These are phyloP conservation scores for Sipha maydis DNA, from an alignment of 2,888 invertebrate species.

Conservation along the genomic window DNA sequence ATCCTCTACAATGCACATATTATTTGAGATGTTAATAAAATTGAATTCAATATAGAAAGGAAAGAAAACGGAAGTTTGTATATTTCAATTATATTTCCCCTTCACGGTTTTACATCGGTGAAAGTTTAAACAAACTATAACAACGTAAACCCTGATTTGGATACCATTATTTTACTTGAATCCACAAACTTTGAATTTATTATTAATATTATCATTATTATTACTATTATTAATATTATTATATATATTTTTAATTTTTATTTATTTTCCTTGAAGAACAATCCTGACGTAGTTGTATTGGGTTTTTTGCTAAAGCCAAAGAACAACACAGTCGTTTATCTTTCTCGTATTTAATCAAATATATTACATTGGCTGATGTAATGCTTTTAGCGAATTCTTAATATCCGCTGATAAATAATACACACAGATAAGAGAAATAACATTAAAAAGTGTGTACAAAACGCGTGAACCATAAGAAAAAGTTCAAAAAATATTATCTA, in stretches of 20 bases:
- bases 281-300: background rate
- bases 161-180: slow-evolving; percentile 3
- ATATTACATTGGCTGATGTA: background rate
- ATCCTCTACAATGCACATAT: background rate
- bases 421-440: too few species aligned
- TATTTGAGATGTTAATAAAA: background rate
- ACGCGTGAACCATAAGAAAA: too few species aligned
- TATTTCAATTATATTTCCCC: background rate
- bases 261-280: background rate
- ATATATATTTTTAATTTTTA: background rate
- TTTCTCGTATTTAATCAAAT: background rate
- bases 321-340: background rate
- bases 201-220: background rate
- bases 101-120: background rate
- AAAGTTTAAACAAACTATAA: background rate
- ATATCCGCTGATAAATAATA: background rate
- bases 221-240: background rate
- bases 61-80: background rate
- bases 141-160: background rate
- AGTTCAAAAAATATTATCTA: too few species aligned
- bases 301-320: background rate
- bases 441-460: too few species aligned
- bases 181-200: background rate
- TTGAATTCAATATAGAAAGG: background rate
- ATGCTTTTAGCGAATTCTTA: background rate